These are phyloP conservation scores for Nematolebias whitei DNA, from an alignment of 2,113 vertebrate genomes.

Conservation along the genomic window DNA sequence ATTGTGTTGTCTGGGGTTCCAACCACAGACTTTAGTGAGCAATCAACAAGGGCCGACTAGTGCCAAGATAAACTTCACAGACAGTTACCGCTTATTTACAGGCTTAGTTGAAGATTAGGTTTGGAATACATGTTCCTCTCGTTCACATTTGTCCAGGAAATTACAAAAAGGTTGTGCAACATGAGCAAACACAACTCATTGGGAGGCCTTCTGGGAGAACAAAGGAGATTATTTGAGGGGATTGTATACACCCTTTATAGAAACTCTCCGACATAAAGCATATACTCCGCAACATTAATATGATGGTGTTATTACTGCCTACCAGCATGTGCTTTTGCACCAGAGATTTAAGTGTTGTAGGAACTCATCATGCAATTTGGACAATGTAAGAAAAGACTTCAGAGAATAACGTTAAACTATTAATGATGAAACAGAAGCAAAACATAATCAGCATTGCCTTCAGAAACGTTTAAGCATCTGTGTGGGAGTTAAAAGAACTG, in stretches of 20 bases:
- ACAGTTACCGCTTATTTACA: slow-evolving; percentile 48
- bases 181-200: slow-evolving; percentile 45
- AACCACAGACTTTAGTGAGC: slow-evolving; percentile 55
- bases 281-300: not conserved
- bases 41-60: slow-evolving; percentile 51
- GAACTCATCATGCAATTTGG: not conserved
- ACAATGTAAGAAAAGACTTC: slow-evolving; percentile 13
- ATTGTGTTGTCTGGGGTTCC: slow-evolving; percentile 56
- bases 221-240: slow-evolving; percentile 15
- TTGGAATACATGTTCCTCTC: slow-evolving; percentile 39
- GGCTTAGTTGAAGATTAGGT: slow-evolving; percentile 23
- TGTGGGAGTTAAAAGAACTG: slow-evolving; percentile 54
- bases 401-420: slow-evolving; percentile 55
- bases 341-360: slow-evolving; percentile 43
- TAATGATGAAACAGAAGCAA: slow-evolving; percentile 62
- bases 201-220: slow-evolving; percentile 35
- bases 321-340: slow-evolving; percentile 32
- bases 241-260: slow-evolving; percentile 8
- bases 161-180: slow-evolving; percentile 62
- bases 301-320: slow-evolving; percentile 31
- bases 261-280: slow-evolving; percentile 21
- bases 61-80: slow-evolving; percentile 65
- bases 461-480: slow-evolving; percentile 20
- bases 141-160: slow-evolving; percentile 38
- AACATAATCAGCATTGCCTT: slow-evolving; percentile 32